These are phyloP conservation scores for Brevipalpus yothersi DNA, from an alignment of 1,140 invertebrate species.

Conservation along the genomic window DNA sequence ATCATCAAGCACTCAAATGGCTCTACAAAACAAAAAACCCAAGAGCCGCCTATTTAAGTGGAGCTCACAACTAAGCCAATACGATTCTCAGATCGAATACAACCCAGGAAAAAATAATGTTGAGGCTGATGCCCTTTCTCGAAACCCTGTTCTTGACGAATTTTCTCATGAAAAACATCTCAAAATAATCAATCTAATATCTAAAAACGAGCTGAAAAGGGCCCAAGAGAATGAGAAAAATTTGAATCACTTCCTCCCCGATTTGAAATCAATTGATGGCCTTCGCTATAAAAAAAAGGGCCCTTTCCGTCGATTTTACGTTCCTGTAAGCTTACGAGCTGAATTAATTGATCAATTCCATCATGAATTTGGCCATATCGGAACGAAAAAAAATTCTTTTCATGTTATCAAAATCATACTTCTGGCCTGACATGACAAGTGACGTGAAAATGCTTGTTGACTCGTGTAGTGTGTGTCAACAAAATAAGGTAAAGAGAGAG, in stretches of 20 bases:
- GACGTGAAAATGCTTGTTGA: conserved; percentile 7
- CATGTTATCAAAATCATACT: no score
- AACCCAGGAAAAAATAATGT: conserved; percentile 5
- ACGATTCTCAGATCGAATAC: conserved; percentile 9
- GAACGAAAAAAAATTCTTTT: no score
- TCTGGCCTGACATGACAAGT: no score
- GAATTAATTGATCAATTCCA: no score
- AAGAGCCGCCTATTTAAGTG: conserved; percentile 15
- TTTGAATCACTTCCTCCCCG: background rate
- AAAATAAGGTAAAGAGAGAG: conserved; percentile 1
- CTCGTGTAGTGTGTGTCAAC: conserved; percentile 12
- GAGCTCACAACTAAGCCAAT: conserved; percentile 10
- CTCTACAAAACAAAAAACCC: conserved; percentile 20
- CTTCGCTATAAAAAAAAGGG: background rate
- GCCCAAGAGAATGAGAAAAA: conserved; percentile 15
- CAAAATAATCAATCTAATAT: background rate
- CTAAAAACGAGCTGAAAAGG: conserved; percentile 20
- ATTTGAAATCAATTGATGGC: background rate
- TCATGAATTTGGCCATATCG: no score
- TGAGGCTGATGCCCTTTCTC: conserved; percentile 5
- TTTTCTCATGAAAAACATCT: background rate
- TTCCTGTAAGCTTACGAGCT: no score
- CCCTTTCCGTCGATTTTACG: no score
- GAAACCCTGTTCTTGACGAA: background rate
- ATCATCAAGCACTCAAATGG: conserved; percentile 25